phyloP scores from a whole-genome alignment of 35 echinoderm and acorn worm species.

The Apostichopus parvimensis region DNA sequence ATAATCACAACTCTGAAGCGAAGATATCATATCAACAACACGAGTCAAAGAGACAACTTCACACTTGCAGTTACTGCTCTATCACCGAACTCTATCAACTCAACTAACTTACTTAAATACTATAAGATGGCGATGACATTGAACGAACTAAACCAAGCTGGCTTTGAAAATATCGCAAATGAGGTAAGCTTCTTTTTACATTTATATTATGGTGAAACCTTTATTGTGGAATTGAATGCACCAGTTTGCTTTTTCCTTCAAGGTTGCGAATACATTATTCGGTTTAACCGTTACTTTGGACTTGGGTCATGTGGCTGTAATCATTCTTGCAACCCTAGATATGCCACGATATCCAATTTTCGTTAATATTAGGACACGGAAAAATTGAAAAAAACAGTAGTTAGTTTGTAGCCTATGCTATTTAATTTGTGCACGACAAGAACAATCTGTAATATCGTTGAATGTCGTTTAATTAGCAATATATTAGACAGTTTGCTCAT shows the following conservation, averaged over 20 bases:
- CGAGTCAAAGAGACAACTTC: background rate
- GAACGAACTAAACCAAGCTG: conserved; percentile 50
- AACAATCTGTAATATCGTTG: too few relatives aligned
- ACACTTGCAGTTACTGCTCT: conserved; percentile 13
- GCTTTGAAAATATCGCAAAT: conserved; percentile 51
- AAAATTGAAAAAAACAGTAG: too few relatives aligned
- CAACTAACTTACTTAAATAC: background rate
- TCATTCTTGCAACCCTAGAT: too few relatives aligned
- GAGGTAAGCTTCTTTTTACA: conserved; percentile 37
- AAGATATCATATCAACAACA: conserved; percentile 3
- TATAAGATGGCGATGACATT: conserved; percentile 53
- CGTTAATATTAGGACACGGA: background rate
- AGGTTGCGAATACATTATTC: too few relatives aligned
- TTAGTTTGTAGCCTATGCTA: too few relatives aligned
- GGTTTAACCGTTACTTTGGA: too few relatives aligned
- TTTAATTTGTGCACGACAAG: too few relatives aligned
- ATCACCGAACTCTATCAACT: background rate
- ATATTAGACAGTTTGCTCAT: too few relatives aligned
- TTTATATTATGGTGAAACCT: background rate
- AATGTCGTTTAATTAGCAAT: too few relatives aligned
- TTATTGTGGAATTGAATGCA: background rate
- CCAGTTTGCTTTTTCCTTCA: too few relatives aligned
- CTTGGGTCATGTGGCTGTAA: too few relatives aligned
- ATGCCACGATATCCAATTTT: too few relatives aligned
- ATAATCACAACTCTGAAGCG: background rate